A percentile compares a stretch with the other conserved stretches of the same genome.
phyloP scores from a whole-genome alignment of 1,140 invertebrate species.

The Sycophila sp. region DNA sequence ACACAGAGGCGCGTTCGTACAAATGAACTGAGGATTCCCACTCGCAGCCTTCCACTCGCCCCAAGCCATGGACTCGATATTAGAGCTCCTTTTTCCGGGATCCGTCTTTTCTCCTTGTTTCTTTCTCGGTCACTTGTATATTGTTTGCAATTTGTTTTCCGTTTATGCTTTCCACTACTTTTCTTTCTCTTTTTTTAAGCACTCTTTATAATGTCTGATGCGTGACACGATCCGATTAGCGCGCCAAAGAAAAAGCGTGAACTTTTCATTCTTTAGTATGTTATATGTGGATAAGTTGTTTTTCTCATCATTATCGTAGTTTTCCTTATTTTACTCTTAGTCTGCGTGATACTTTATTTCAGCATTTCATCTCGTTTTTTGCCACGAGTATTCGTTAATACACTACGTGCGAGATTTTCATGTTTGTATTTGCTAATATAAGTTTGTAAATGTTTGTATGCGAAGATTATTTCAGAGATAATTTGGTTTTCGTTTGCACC shows the following conservation, averaged over 20 bases:
- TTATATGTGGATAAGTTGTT: too few species aligned
- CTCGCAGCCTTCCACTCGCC: not conserved
- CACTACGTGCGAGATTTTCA: too few species aligned
- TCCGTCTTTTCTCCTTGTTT: not conserved
- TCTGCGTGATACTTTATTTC: too few species aligned
- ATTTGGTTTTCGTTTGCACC: too few species aligned
- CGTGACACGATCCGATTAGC: slow-evolving; percentile 6
- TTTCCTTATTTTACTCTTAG: too few species aligned
- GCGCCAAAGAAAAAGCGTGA: not conserved
- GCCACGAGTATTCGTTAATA: too few species aligned
- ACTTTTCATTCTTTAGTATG: not conserved
- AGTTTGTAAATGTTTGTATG: too few species aligned
- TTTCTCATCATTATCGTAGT: too few species aligned
- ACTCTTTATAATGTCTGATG: not conserved
- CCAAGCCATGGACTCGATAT: slow-evolving; percentile 19
- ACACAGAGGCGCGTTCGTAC: not conserved
- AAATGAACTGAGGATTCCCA: not conserved
- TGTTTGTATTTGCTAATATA: too few species aligned
- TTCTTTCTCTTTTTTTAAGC: not conserved
- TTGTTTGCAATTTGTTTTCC: slow-evolving; percentile 13
- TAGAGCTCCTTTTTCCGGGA: not conserved
- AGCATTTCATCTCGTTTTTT: too few species aligned
- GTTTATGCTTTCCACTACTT: slow-evolving; percentile 8
- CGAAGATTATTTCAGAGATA: too few species aligned
- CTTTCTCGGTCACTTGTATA: not conserved